These are phyloP conservation scores for Corythoichthys haematopterus DNA, from an alignment of 2,113 vertebrate genomes.

Conservation along the genomic window DNA sequence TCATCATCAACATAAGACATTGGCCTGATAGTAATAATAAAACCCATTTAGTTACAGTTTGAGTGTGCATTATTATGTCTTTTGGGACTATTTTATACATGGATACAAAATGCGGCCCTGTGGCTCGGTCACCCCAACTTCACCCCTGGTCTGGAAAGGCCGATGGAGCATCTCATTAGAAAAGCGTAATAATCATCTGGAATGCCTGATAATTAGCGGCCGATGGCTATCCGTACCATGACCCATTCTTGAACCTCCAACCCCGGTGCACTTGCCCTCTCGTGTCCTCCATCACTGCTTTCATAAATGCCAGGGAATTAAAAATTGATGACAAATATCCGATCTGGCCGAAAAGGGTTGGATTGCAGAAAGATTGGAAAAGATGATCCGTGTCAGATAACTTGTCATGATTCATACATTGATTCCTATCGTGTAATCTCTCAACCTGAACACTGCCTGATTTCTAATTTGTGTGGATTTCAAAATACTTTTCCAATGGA, in stretches of 20 bases:
- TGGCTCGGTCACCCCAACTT: slow-evolving; percentile 12
- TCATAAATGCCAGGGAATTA: slow-evolving; percentile 31
- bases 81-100: slow-evolving; percentile 10
- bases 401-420: neutral
- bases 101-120: neutral
- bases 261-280: slow-evolving; percentile 12
- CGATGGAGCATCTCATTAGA: slow-evolving; percentile 30
- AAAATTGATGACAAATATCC: slow-evolving; percentile 26
- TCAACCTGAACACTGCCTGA: neutral
- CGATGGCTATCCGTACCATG: slow-evolving; percentile 15
- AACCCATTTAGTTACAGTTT: slow-evolving; percentile 5
- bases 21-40: slow-evolving; percentile 7
- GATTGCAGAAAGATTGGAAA: slow-evolving; percentile 7
- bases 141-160: slow-evolving; percentile 9
- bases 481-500: neutral
- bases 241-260: slow-evolving; percentile 26
- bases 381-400: neutral
- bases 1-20: neutral
- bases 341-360: neutral
- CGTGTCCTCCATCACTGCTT: slow-evolving; percentile 20
- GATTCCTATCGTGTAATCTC: neutral
- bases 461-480: neutral
- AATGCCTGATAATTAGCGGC: slow-evolving; percentile 47
- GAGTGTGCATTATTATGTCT: neutral
- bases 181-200: slow-evolving; percentile 49